Percentiles rank a stretch among this genome's conserved stretches.
These are phyloP conservation scores for Rhincodon typus DNA, from an alignment of 2,797 vertebrate genomes.

Conservation along the genomic window DNA sequence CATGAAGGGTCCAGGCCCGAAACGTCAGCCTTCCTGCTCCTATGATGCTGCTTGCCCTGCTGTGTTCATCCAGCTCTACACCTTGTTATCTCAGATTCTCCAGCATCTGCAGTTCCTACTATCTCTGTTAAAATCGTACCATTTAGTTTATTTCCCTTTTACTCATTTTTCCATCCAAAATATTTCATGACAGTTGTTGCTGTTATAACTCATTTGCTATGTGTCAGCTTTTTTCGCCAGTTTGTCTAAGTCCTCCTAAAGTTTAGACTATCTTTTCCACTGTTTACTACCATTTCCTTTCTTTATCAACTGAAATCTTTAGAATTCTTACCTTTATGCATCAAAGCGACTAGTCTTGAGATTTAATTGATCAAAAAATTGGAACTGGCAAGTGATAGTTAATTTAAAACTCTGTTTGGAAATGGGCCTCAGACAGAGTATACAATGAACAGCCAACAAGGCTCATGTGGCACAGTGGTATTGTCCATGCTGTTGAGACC, in stretches of 20 bases:
- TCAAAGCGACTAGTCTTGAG: not conserved
- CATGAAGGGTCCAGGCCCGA: no score
- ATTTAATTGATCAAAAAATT: not conserved
- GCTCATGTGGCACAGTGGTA: no score
- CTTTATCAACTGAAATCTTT: not conserved
- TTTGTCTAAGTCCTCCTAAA: not conserved
- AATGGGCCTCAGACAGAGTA: not conserved
- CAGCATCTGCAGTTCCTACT: no score
- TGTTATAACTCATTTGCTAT: not conserved
- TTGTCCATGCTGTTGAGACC: no score
- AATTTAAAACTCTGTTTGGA: not conserved
- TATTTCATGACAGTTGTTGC: not conserved
- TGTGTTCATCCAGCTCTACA: no score
- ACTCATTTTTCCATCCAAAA: not conserved
- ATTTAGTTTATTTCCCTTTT: not conserved
- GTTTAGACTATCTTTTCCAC: not conserved
- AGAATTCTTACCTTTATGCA: not conserved
- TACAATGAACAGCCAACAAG: no score
- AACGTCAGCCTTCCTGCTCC: no score
- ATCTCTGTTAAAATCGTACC: not conserved
- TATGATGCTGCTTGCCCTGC: no score
- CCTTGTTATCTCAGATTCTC: no score
- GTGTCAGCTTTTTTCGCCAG: not conserved
- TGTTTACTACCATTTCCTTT: not conserved
- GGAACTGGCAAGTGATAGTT: not conserved